phyloP scores from a whole-genome alignment of 2,113 vertebrate genomes.

The Petrocephalus zakoni region DNA sequence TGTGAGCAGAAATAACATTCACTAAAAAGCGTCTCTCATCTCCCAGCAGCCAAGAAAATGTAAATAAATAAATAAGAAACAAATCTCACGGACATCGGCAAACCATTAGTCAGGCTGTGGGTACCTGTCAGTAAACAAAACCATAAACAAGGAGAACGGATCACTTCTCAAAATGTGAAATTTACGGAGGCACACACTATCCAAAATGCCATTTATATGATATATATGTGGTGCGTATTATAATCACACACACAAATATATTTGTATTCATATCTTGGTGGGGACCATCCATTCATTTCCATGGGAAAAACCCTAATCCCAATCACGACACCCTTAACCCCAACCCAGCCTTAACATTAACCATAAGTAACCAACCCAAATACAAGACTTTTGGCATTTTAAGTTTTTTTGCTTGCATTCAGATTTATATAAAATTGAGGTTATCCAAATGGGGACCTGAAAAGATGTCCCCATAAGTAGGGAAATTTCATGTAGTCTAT shows the following conservation, averaged over 20 bases:
- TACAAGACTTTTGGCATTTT: too few relatives aligned
- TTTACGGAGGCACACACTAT: neutral
- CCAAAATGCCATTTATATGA: neutral
- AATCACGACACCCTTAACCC: neutral
- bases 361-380: neutral
- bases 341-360: neutral
- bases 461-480: too few relatives aligned
- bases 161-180: neutral
- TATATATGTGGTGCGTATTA: neutral
- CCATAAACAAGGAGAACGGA: neutral
- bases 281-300: neutral
- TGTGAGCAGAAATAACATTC: neutral
- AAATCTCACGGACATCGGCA: constrained; percentile 5
- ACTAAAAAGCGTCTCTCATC: neutral
- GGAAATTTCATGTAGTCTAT: too few relatives aligned
- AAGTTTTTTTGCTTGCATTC: too few relatives aligned
- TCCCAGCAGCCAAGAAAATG: neutral
- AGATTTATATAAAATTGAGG: too few relatives aligned
- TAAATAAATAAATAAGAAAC: neutral
- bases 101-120: constrained; percentile 5
- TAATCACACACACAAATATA: neutral
- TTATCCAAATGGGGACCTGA: too few relatives aligned
- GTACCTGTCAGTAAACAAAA: neutral
- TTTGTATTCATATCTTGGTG: neutral
- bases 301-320: neutral